These are phyloP conservation scores for Leucophora obtusa DNA, from an alignment of 2,888 invertebrate species.

Conservation along the genomic window DNA sequence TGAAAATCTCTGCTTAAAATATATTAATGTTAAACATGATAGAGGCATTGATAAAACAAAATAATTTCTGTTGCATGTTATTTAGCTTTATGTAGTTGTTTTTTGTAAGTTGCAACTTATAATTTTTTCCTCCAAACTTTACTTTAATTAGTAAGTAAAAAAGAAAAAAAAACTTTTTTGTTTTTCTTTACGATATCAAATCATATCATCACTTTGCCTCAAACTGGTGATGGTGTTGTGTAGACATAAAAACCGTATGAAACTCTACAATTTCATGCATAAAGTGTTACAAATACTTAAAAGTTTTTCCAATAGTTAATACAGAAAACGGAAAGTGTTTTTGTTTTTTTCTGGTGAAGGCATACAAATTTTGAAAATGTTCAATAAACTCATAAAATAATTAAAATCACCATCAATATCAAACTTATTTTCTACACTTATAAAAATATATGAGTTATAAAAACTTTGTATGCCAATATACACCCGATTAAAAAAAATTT, in stretches of 20 bases:
- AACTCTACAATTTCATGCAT: slow-evolving; percentile 24
- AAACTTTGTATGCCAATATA: no score
- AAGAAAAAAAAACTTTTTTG: slow-evolving; percentile 16
- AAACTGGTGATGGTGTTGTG: background rate
- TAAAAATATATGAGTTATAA: no score
- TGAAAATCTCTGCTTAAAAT: background rate
- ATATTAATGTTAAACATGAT: slow-evolving; percentile 36
- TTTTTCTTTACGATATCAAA: slow-evolving; percentile 33
- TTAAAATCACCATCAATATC: slow-evolving; percentile 14
- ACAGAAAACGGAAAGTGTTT: slow-evolving; percentile 55
- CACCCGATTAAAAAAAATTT: no score
- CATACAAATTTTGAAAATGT: slow-evolving; percentile 12
- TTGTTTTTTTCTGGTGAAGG: slow-evolving; percentile 20
- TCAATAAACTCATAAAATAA: background rate
- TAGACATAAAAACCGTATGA: slow-evolving; percentile 16
- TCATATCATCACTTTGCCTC: slow-evolving; percentile 20
- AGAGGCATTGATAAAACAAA: slow-evolving; percentile 25
- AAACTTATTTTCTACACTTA: no score
- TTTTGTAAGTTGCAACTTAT: slow-evolving; percentile 40
- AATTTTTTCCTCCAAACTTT: slow-evolving; percentile 40
- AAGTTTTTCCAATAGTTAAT: slow-evolving; percentile 1
- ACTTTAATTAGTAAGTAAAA: slow-evolving; percentile 41
- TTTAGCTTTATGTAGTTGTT: slow-evolving; percentile 9
- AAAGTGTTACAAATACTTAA: slow-evolving; percentile 50
- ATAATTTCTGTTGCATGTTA: slow-evolving; percentile 30